Base-by-base conservation (phyloP, 2,888 invertebrate species). In the Eupsilia transversa region DNA sequence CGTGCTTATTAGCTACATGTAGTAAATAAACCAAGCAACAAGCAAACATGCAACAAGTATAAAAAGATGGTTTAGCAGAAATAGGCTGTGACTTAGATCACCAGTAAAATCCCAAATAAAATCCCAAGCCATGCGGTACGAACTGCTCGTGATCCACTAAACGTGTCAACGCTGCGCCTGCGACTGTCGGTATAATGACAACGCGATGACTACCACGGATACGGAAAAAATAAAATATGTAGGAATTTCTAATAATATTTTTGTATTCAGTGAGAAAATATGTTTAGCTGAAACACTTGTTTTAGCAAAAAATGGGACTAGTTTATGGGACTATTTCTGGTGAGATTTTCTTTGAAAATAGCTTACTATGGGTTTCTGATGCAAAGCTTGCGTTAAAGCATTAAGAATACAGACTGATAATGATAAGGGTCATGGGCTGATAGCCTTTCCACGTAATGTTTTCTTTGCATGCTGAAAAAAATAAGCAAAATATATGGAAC, bases 131-230 rank as follows among this genome's bases (percentile, higher is more conserved):
- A 84, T 67, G 74, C 75, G 52, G 72, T 79, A 86, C 90, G 86
- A 87, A 85, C 85, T 84, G 86, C 79, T 78, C 77, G 63, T 61
- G 83, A 76, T 72, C 79, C 64, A 27, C 67, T 87, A 88, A 89
- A 90, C 74, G 76, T 89, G 89, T 90, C 91, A 90, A 72, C 88
- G 61, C 52, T 52, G 76, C 81, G 79, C 71, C 79, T 82, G 82
- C 76, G 54, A 10, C 75, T 35, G 84, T 61, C 70, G 69, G n/a
- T 66, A 30, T 4, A 76, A 69, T 66, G 80, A 74, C 80, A 68
- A 57, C 67, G 73, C 75, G 82, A 60, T 73, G 87, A 80, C 83
- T 76, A 65, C 68, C 41, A 63, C 72, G 77, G 80, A 85, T 84
- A 79, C 38, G 33, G n/a, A 68, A 77, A 73, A 84, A 86, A 74